Conservation (phyloP, 2,113 vertebrate genomes). For the Hippocampus mohnikei region DNA sequence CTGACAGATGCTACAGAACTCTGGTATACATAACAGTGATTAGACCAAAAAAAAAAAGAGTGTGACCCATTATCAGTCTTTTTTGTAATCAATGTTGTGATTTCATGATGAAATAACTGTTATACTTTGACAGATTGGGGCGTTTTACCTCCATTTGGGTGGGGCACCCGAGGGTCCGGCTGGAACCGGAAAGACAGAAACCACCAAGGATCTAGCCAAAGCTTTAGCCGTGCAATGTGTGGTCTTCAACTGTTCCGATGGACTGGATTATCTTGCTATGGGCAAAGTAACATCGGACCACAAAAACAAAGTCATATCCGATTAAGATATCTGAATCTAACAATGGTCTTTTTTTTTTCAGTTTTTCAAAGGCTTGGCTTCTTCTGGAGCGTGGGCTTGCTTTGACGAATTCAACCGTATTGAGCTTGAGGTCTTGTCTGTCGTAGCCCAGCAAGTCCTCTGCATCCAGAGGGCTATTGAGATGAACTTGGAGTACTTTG, state of each 20-base stretch:
- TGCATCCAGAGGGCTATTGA: constrained; percentile 95
- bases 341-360: constrained; percentile 35
- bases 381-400: constrained; percentile 91
- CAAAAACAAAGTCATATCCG: neutral
- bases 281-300: constrained; percentile 61
- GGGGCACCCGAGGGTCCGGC: constrained; percentile 94
- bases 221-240: constrained; percentile 95
- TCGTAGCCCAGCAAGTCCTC: constrained; percentile 96
- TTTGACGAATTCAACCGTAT: constrained; percentile 96
- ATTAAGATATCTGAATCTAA: neutral
- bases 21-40: constrained; percentile 41
- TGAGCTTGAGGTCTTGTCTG: constrained; percentile 93
- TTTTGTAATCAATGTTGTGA: no score
- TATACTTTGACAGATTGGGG: constrained; percentile 75
- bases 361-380: constrained; percentile 92
- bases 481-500: constrained; percentile 82
- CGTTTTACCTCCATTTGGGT: constrained; percentile 88
- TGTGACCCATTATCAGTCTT: neutral
- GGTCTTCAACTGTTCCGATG: constrained; percentile 94
- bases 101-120: neutral
- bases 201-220: constrained; percentile 93
- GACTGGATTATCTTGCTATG: constrained; percentile 94
- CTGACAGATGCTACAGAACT: constrained; percentile 92
- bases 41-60: neutral
- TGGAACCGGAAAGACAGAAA: constrained; percentile 96